These are phyloP conservation scores for Andricus grossulariae DNA, from an alignment of 1,140 invertebrate species.

Conservation along the genomic window DNA sequence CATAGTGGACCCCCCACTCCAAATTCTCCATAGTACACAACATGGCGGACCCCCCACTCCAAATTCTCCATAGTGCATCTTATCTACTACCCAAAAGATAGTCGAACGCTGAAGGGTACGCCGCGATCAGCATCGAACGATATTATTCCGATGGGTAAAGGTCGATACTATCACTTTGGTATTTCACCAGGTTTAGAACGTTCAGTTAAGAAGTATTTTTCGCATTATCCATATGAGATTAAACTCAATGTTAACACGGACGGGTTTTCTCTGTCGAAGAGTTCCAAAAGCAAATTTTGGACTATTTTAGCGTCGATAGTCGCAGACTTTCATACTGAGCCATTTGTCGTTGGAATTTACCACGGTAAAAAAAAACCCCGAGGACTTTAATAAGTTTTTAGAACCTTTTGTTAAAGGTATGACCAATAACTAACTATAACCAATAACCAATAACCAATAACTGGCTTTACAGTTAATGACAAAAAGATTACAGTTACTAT, in stretches of 20 bases:
- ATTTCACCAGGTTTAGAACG: not conserved
- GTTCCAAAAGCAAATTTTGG: constrained; percentile 44
- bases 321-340: constrained; percentile 29
- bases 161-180: not conserved
- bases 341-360: constrained; percentile 47
- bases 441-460: too few species aligned
- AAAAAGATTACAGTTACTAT: constrained; percentile 42
- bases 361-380: constrained; percentile 42
- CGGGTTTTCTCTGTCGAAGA: constrained; percentile 43
- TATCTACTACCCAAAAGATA: constrained; percentile 4
- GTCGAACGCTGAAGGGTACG: constrained; percentile 3
- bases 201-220: not conserved
- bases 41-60: too few species aligned
- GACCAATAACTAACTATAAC: too few species aligned
- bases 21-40: too few species aligned
- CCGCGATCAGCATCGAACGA: not conserved
- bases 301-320: constrained; percentile 40
- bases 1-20: too few species aligned
- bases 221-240: not conserved
- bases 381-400: constrained; percentile 45
- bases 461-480: constrained; percentile 25
- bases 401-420: constrained; percentile 44
- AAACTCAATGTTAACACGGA: constrained; percentile 42
- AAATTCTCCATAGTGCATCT: too few species aligned
- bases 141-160: not conserved